Conservation (phyloP, 2,113 vertebrate species). For the Poeciliopsis turrubarensis region DNA sequence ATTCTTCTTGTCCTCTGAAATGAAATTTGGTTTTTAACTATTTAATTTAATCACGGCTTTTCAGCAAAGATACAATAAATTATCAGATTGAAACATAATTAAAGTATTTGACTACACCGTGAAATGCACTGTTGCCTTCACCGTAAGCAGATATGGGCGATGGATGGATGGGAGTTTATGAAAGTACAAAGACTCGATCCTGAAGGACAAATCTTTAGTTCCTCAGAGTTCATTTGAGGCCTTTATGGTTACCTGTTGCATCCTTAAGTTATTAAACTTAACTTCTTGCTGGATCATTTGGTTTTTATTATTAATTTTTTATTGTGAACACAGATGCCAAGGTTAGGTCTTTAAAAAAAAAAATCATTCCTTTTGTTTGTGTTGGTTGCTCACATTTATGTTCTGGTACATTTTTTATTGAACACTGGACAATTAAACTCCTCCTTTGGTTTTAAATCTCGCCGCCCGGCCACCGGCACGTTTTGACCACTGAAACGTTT, state of each 20-base stretch:
- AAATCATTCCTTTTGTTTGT: conserved; percentile 62
- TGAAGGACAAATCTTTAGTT: background rate
- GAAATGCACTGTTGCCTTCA: background rate
- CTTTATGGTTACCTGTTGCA: conserved; percentile 36
- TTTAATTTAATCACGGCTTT: background rate
- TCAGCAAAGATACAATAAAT: too few relatives aligned
- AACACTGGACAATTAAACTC: conserved; percentile 4
- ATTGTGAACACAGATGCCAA: conserved; percentile 23
- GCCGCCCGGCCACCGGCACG: conserved; percentile 11
- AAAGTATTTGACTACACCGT: background rate
- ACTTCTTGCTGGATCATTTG: conserved; percentile 33
- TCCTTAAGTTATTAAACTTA: background rate
- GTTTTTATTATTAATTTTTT: conserved; percentile 15
- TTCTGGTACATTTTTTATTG: background rate
- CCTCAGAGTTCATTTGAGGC: background rate
- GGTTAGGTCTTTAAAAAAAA: conserved; percentile 27
- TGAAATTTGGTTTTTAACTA: background rate
- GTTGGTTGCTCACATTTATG: background rate
- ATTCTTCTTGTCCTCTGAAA: background rate
- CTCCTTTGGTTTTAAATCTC: conserved; percentile 12
- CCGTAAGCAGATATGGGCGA: background rate
- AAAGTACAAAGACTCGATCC: background rate
- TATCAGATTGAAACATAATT: too few relatives aligned
- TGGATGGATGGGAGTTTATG: background rate
- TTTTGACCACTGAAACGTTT: conserved; percentile 33